Evolutionary conservation across 1,140 invertebrate species (phyloP).

Genomic region (Cecropterus lyciades): DNA sequence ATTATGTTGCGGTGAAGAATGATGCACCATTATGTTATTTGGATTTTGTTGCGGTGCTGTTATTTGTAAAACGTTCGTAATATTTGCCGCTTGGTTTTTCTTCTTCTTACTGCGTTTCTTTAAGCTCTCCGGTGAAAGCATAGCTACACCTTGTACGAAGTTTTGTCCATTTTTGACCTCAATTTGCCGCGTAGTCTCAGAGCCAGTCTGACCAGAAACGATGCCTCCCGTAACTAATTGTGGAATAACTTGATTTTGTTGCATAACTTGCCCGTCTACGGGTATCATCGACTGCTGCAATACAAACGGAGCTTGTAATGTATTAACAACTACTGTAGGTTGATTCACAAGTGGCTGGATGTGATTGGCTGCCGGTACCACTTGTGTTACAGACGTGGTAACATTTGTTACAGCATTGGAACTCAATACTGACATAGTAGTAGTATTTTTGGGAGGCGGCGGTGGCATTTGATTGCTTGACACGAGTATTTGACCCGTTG

Average conservation of each 20-base stretch:
- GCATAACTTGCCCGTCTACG: conserved; percentile 88
- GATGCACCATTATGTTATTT: conserved; percentile 76
- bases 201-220: conserved; percentile 84
- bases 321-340: conserved; percentile 92
- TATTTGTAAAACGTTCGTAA: conserved; percentile 90
- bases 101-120: conserved; percentile 91
- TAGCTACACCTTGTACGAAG: conserved; percentile 84
- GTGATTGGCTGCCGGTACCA: conserved; percentile 79
- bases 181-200: conserved; percentile 65
- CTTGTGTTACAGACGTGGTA: conserved; percentile 88
- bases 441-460: conserved; percentile 86
- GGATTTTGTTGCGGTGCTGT: conserved; percentile 85
- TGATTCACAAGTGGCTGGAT: conserved; percentile 84
- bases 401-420: conserved; percentile 89
- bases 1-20: conserved; percentile 82
- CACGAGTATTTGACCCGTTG: conserved; percentile 90
- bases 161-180: conserved; percentile 79
- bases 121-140: conserved; percentile 88
- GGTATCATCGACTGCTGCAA: conserved; percentile 91
- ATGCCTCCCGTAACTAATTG: conserved; percentile 88
- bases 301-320: conserved; percentile 91
- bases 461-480: conserved; percentile 87
- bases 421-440: conserved; percentile 87
- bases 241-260: conserved; percentile 87
- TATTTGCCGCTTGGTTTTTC: conserved; percentile 88